phyloP scores from a whole-genome alignment of 2,797 vertebrate genomes.

The Gymnothorax javanicus region DNA sequence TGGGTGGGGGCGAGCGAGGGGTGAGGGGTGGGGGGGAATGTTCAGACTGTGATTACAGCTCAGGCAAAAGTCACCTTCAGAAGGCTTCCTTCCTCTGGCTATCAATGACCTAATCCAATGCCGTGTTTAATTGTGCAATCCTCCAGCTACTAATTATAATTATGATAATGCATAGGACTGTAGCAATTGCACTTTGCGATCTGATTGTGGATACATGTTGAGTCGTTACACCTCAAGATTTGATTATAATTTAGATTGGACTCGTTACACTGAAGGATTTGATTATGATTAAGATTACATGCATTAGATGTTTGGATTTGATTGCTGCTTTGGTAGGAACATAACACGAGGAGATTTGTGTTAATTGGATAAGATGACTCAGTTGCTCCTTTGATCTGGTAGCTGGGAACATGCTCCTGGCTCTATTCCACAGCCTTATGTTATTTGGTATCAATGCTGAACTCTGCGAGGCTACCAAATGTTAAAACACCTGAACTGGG shows the following conservation, averaged over 20 bases:
- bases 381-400: background rate
- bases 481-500: background rate
- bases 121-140: background rate
- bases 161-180: background rate
- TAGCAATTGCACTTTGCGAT: background rate
- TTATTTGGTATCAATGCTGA: background rate
- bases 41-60: background rate
- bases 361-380: slow-evolving; percentile 8
- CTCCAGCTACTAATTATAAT: slow-evolving; percentile 8
- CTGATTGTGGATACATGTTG: background rate
- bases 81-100: background rate
- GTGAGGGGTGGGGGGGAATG: background rate
- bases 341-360: slow-evolving; percentile 2
- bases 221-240: slow-evolving; percentile 11
- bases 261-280: background rate
- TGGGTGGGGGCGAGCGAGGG: background rate
- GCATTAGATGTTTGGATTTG: background rate
- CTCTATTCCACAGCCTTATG: background rate
- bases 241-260: slow-evolving; percentile 18
- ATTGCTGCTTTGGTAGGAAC: background rate
- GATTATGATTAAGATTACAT: slow-evolving; percentile 13
- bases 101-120: background rate
- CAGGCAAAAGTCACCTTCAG: slow-evolving; percentile 1
- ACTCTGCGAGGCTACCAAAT: background rate
- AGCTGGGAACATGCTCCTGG: background rate